Conservation (phyloP, 2,113 vertebrate genomes). For the Bucco capensis region DNA sequence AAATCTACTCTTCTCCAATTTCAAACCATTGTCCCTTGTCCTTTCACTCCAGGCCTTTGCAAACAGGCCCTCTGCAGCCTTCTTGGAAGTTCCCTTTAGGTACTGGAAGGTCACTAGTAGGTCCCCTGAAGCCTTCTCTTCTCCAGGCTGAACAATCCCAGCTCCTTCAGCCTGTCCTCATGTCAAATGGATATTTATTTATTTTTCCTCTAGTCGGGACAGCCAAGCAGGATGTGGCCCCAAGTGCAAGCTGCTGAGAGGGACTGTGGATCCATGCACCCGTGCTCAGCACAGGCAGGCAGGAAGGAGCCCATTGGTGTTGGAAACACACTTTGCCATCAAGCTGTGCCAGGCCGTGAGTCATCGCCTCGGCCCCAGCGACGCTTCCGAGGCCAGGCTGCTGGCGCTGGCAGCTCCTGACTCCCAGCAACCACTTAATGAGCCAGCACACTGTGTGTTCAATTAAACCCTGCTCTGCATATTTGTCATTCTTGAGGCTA, state of each 20-base stretch:
- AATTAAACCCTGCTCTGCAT: slow-evolving; percentile 2
- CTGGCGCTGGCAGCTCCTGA: background rate
- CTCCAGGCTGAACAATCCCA: too few relatives aligned
- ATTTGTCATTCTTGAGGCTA: background rate
- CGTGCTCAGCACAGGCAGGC: background rate
- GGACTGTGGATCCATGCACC: background rate
- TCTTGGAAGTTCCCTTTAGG: too few relatives aligned
- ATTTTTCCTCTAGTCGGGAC: background rate
- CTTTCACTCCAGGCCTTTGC: too few relatives aligned
- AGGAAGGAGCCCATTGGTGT: background rate
- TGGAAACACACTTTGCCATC: accelerated
- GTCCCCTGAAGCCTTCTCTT: too few relatives aligned
- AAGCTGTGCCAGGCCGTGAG: background rate
- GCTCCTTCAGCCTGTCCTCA: background rate
- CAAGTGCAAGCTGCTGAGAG: background rate
- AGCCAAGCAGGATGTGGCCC: background rate
- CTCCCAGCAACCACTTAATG: background rate
- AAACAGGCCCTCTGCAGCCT: too few relatives aligned
- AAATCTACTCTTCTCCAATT: too few relatives aligned
- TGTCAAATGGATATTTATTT: background rate
- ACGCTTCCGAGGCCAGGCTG: background rate
- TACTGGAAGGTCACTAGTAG: too few relatives aligned
- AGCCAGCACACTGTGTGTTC: background rate
- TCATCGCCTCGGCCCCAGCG: background rate
- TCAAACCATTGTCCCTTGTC: too few relatives aligned